phyloP scores from a whole-genome alignment of 2,888 invertebrate genomes.

The Junonia oenone region DNA sequence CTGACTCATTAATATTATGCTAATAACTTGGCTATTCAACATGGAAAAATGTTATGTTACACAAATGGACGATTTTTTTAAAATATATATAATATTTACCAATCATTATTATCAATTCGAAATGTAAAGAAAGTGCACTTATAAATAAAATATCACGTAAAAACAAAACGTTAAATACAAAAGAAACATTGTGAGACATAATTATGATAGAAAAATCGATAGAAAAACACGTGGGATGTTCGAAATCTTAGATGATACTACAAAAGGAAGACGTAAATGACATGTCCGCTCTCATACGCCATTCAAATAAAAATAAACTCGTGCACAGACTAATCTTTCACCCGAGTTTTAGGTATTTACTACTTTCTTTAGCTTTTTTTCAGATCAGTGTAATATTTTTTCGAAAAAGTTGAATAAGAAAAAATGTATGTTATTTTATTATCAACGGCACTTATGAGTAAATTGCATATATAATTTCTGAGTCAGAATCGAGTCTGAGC shows the following conservation, averaged over 20 bases:
- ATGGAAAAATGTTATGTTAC: not conserved
- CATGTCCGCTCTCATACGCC: constrained; percentile 59
- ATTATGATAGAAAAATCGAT: too few relatives aligned
- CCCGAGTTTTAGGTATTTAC: not conserved
- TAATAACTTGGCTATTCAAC: constrained; percentile 19
- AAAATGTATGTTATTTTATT: not conserved
- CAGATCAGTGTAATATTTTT: too few relatives aligned
- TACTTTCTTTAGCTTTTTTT: not conserved
- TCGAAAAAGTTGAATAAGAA: too few relatives aligned
- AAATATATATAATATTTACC: too few relatives aligned
- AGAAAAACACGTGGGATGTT: too few relatives aligned
- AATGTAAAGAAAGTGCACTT: too few relatives aligned
- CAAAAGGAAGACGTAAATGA: constrained; percentile 49
- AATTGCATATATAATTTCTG: constrained; percentile 36
- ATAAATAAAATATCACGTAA: too few relatives aligned
- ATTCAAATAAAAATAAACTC: constrained; percentile 59
- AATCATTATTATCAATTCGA: too few relatives aligned
- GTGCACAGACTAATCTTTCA: constrained; percentile 32
- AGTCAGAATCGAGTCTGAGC: constrained; percentile 46
- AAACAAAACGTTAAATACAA: too few relatives aligned
- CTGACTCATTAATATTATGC: constrained; percentile 41
- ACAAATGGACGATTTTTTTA: not conserved
- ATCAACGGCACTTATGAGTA: not conserved
- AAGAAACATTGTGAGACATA: too few relatives aligned
- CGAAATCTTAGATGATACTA: constrained; percentile 34